Percentiles rank a stretch among this genome's conserved stretches.
Conservation (phyloP, 2,797 vertebrate genomes). For the Alauda arvensis region DNA sequence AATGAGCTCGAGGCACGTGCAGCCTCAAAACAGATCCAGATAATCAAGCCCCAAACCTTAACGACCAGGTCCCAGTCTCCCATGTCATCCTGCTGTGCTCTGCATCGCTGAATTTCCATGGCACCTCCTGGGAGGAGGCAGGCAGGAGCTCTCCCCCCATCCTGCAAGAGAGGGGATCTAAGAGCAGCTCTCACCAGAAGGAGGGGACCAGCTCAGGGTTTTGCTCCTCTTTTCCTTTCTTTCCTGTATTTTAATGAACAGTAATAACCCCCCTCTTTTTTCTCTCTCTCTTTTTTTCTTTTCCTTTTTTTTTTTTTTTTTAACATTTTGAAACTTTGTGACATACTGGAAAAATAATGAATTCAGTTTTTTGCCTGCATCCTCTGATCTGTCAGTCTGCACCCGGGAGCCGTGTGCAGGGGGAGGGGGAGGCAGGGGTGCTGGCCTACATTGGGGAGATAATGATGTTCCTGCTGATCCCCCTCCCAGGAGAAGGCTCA, state of each 20-base stretch:
- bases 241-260: background rate
- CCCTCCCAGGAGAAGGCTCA: background rate
- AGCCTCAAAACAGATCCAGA: background rate
- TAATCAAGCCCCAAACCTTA: background rate
- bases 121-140: background rate
- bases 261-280: background rate
- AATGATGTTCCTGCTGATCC: background rate
- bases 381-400: constrained; percentile 56
- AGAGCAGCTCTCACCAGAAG: background rate
- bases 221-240: background rate
- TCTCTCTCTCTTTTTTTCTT: background rate
- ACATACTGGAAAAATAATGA: constrained; percentile 5
- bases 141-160: background rate
- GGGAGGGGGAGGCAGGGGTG: background rate
- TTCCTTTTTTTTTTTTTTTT: background rate
- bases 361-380: background rate
- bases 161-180: background rate
- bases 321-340: background rate
- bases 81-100: background rate
- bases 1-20: background rate
- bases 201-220: background rate
- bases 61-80: accelerated
- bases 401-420: accelerated
- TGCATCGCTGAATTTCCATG: background rate
- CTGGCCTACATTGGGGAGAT: constrained; percentile 23